These are phyloP conservation scores for Pelagia noctiluca DNA, from an alignment of 30 jellyfish, hydroid and myxozoan genomes.

Conservation along the genomic window DNA sequence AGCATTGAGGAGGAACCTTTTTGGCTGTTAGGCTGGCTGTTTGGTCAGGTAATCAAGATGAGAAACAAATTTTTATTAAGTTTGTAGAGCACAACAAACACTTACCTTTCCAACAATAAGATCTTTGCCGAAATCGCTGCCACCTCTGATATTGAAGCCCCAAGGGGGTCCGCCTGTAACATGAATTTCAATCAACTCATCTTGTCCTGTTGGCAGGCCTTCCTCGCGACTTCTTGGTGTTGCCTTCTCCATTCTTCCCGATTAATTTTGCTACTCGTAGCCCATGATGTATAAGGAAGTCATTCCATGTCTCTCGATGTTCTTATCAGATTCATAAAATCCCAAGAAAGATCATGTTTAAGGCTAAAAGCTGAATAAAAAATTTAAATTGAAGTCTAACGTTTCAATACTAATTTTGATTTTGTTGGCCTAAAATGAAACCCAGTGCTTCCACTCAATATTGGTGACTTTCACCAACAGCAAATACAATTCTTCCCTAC, in stretches of 20 bases:
- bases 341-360: constrained; percentile 19
- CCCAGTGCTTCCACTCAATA: too few relatives aligned
- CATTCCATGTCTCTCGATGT: constrained; percentile 46
- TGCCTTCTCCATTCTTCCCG: constrained; percentile 39
- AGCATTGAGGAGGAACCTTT: too few relatives aligned
- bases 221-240: neutral
- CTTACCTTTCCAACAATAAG: constrained; percentile 76
- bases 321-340: constrained; percentile 6
- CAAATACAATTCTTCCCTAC: too few relatives aligned
- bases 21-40: too few relatives aligned
- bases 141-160: constrained; percentile 93
- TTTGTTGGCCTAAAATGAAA: neutral
- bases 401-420: neutral
- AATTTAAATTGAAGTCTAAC: neutral
- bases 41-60: too few relatives aligned
- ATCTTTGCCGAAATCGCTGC: constrained; percentile 84
- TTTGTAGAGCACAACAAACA: too few relatives aligned
- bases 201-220: too few relatives aligned
- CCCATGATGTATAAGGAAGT: constrained; percentile 25
- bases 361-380: neutral
- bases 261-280: constrained; percentile 46
- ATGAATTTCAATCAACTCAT: constrained; percentile 44
- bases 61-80: too few relatives aligned
- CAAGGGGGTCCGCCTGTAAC: constrained; percentile 96
- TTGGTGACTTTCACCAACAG: too few relatives aligned